Evolutionary conservation across 2,113 vertebrate species (phyloP).

Genomic region (Microtus richardsoni): DNA sequence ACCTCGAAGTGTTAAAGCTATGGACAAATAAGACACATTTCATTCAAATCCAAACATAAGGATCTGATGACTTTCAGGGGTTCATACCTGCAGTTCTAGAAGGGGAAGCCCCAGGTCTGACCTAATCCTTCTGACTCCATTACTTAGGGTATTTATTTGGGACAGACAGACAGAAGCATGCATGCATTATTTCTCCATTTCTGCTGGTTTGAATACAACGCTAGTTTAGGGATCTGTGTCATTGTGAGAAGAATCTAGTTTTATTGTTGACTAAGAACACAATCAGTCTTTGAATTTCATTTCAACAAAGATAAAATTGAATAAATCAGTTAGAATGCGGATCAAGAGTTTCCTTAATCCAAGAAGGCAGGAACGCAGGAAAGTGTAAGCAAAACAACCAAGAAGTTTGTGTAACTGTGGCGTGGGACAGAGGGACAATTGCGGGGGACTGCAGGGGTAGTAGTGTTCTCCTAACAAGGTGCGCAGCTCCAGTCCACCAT

Average conservation of each 20-base stretch:
- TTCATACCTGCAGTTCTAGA: not conserved
- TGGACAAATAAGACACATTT: conserved; percentile 17
- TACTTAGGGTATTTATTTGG: not conserved
- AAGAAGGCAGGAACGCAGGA: not conserved
- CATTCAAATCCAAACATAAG: not conserved
- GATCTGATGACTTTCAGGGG: not conserved
- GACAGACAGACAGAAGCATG: not conserved
- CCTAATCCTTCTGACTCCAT: conserved; percentile 10
- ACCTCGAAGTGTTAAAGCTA: conserved; percentile 19
- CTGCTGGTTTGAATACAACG: not conserved
- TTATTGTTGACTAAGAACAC: not conserved
- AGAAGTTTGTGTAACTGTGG: not conserved
- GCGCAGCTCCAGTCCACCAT: not conserved
- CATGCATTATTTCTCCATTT: not conserved
- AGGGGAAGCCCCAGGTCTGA: not conserved
- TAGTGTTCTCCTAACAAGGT: not conserved
- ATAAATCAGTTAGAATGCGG: not conserved
- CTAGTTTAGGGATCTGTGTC: not conserved
- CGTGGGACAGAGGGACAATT: not conserved
- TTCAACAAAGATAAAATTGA: conserved; percentile 22
- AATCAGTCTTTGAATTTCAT: conserved; percentile 43
- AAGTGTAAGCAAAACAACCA: not conserved
- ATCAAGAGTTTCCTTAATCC: conserved; percentile 24
- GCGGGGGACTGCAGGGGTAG: not conserved
- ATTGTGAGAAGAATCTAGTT: not conserved